Evolutionary conservation across 2,888 invertebrate species (phyloP).

Genomic region (Mimumesa dahlbomi): DNA sequence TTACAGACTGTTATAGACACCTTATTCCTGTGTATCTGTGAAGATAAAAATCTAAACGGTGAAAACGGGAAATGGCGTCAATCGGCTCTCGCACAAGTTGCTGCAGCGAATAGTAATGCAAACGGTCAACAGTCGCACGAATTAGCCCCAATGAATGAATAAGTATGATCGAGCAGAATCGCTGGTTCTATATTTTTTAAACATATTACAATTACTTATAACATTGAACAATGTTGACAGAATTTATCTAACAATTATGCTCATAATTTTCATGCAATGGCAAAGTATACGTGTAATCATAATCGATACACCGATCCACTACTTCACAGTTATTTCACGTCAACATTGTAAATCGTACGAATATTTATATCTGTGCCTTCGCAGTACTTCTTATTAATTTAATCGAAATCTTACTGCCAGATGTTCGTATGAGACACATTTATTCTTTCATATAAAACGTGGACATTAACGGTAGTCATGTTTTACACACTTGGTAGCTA

Average conservation of each 20-base stretch:
- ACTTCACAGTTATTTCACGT: not conserved
- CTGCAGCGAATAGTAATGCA: constrained; percentile 63
- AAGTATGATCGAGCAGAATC: constrained; percentile 27
- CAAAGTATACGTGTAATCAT: constrained; percentile 5
- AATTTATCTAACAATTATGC: no score
- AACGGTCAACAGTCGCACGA: constrained; percentile 79
- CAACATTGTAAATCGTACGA: constrained; percentile 7
- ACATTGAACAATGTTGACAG: constrained; percentile 2
- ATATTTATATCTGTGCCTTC: not conserved
- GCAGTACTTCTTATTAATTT: not conserved
- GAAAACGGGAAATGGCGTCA: constrained; percentile 83
- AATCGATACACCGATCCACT: constrained; percentile 1
- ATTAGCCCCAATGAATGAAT: constrained; percentile 80
- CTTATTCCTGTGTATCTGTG: constrained; percentile 95
- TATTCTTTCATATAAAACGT: constrained; percentile 5
- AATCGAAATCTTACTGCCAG: constrained; percentile 26
- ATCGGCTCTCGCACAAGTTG: constrained; percentile 74
- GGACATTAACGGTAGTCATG: not conserved
- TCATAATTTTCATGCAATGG: no score
- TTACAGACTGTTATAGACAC: constrained; percentile 96
- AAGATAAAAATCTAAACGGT: constrained; percentile 92
- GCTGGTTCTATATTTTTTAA: constrained; percentile 10
- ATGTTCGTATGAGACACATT: constrained; percentile 7
- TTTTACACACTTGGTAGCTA: not conserved
- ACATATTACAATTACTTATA: constrained; percentile 19